Evolutionary conservation across 1,140 invertebrate species (phyloP).

Genomic region (Scaptomyza montana): DNA sequence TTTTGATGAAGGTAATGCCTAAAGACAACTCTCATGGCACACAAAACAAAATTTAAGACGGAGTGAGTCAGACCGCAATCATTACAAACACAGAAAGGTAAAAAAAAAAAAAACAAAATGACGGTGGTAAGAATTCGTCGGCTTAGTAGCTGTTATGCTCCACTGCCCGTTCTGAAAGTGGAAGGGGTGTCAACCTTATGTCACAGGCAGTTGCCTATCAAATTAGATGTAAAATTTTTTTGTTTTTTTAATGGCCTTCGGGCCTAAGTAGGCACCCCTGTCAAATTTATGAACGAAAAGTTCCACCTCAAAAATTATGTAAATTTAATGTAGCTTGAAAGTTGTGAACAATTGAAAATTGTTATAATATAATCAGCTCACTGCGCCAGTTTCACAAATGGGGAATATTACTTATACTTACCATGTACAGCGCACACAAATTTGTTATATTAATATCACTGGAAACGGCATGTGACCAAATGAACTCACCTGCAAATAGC

Average conservation of each 20-base stretch:
- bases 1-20: conserved; percentile 30
- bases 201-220: conserved; percentile 28
- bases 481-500: conserved; percentile 63
- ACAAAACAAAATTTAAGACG: conserved; percentile 6
- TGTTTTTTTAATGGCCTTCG: conserved; percentile 35
- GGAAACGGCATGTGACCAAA: conserved; percentile 15
- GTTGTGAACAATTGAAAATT: conserved; percentile 39
- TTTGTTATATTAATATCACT: neutral
- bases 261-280: neutral
- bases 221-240: conserved; percentile 35
- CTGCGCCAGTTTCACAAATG: conserved; percentile 7
- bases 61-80: conserved; percentile 26
- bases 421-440: conserved; percentile 23
- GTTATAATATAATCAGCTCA: conserved; percentile 15
- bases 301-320: conserved; percentile 7
- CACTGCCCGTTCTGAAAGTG: neutral
- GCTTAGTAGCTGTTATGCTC: conserved; percentile 24
- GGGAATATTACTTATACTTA: conserved; percentile 51
- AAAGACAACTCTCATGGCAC: conserved; percentile 3
- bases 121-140: conserved; percentile 18
- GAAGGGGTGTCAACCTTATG: neutral
- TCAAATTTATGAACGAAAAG: neutral
- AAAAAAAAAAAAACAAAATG: neutral
- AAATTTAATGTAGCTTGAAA: conserved; percentile 25
- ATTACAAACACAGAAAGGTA: conserved; percentile 18